Evolutionary conservation across 2,888 invertebrate species (phyloP).

Genomic region (Tinea semifulvella): DNA sequence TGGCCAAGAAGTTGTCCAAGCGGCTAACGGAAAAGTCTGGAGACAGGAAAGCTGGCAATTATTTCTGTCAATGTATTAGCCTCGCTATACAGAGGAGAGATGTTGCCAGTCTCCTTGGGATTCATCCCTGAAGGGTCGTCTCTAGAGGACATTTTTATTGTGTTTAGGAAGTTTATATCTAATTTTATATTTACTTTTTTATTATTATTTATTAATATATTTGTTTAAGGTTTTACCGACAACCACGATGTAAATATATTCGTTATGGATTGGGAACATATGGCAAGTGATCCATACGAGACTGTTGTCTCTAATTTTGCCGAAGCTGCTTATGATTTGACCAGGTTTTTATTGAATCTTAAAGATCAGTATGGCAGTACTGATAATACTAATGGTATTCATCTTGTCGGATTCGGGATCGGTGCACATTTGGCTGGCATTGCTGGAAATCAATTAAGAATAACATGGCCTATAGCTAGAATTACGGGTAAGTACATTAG

Average conservation of each 20-base stretch:
- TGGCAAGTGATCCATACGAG: not conserved
- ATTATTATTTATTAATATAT: not conserved
- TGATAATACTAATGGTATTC: constrained; percentile 10
- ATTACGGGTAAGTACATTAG: constrained; percentile 20
- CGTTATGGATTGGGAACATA: constrained; percentile 10
- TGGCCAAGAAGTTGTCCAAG: too few relatives aligned
- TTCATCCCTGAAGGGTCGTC: too few relatives aligned
- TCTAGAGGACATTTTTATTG: too few relatives aligned
- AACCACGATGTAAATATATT: not conserved
- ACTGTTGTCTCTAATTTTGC: not conserved
- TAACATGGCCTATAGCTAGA: constrained; percentile 12
- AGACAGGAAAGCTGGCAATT: too few relatives aligned
- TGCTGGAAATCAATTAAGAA: constrained; percentile 8
- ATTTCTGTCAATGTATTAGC: too few relatives aligned
- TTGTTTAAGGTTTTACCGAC: constrained; percentile 3
- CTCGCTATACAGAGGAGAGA: too few relatives aligned
- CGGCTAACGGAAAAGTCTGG: too few relatives aligned
- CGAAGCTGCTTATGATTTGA: constrained; percentile 1
- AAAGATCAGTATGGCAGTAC: not conserved
- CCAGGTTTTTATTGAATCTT: not conserved
- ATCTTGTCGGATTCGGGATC: constrained; percentile 18
- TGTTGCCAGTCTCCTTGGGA: too few relatives aligned
- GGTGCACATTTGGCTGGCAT: constrained; percentile 18
- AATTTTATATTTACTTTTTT: too few relatives aligned
- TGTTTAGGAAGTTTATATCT: too few relatives aligned